phyloP scores from a whole-genome alignment of 1,140 invertebrate species.

The Papilio polyxenes region DNA sequence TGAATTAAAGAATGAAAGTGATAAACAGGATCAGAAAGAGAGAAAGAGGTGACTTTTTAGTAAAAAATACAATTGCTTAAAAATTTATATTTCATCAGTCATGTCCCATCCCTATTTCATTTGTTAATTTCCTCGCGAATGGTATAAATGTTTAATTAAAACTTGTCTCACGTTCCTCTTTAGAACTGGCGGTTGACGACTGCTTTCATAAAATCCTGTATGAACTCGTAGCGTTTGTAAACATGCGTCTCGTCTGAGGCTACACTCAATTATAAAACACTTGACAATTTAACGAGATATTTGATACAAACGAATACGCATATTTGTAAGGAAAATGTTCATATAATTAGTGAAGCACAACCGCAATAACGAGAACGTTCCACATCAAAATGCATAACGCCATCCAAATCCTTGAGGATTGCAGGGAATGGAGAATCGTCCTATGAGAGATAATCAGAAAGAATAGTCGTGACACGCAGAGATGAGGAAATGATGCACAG shows the following conservation, averaged over 20 bases:
- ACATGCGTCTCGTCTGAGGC: neutral
- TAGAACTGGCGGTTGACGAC: slow-evolving; percentile 51
- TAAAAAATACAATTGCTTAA: neutral
- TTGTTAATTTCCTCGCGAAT: slow-evolving; percentile 67
- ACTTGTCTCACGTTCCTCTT: slow-evolving; percentile 57
- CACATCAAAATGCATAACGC: too few species aligned
- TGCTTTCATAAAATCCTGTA: slow-evolving; percentile 47
- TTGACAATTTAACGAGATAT: neutral
- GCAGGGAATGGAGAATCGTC: too few species aligned
- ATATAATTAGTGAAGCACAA: neutral
- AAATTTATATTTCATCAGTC: neutral
- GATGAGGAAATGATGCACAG: too few species aligned
- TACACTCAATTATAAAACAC: slow-evolving; percentile 30
- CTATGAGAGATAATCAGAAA: too few species aligned
- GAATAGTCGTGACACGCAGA: too few species aligned
- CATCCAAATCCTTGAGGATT: too few species aligned
- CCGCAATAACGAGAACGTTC: too few species aligned
- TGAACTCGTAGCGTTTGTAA: neutral
- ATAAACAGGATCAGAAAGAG: too few species aligned
- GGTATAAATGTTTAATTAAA: slow-evolving; percentile 75
- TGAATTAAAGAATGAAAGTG: too few species aligned
- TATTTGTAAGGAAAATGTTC: neutral
- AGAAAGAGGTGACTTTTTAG: too few species aligned
- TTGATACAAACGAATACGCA: neutral
- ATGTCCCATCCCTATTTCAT: slow-evolving; percentile 50